phyloP scores from a whole-genome alignment of 1,140 invertebrate species.

The Panulirus ornatus region DNA sequence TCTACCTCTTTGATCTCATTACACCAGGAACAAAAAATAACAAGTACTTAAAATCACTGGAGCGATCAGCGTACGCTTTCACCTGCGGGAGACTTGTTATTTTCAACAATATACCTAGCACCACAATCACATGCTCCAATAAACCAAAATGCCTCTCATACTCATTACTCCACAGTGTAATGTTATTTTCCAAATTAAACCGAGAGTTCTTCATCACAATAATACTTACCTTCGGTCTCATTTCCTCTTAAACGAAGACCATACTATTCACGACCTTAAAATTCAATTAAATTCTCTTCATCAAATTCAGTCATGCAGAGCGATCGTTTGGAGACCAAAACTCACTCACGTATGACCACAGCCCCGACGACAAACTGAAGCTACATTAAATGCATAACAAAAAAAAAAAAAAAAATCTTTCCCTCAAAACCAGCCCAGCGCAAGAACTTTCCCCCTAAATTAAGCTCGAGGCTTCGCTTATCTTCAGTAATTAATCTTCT shows the following conservation, averaged over 20 bases:
- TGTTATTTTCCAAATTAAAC: too few species aligned
- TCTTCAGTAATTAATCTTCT: slow-evolving; percentile 51
- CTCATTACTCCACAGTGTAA: neutral
- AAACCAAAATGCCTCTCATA: neutral
- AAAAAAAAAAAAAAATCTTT: neutral
- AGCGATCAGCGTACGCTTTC: slow-evolving; percentile 42
- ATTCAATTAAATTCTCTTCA: too few species aligned
- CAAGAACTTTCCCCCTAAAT: slow-evolving; percentile 44
- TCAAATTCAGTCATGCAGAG: too few species aligned
- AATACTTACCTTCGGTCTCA: too few species aligned
- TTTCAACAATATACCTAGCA: neutral
- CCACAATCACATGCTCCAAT: neutral
- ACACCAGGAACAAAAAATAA: slow-evolving; percentile 18
- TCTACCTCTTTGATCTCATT: slow-evolving; percentile 48
- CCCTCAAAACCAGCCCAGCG: slow-evolving; percentile 11
- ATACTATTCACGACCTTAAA: too few species aligned
- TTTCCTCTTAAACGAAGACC: too few species aligned
- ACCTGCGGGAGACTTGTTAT: neutral
- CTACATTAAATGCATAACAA: neutral
- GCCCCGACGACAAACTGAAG: neutral
- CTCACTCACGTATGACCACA: slow-evolving; percentile 31
- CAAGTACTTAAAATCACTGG: slow-evolving; percentile 38
- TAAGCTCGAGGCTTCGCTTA: slow-evolving; percentile 21
- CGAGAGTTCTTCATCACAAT: too few species aligned
- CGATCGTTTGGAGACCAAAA: neutral